These are phyloP conservation scores for Acleris cristana DNA, from an alignment of 2,888 invertebrate species.

Conservation along the genomic window DNA sequence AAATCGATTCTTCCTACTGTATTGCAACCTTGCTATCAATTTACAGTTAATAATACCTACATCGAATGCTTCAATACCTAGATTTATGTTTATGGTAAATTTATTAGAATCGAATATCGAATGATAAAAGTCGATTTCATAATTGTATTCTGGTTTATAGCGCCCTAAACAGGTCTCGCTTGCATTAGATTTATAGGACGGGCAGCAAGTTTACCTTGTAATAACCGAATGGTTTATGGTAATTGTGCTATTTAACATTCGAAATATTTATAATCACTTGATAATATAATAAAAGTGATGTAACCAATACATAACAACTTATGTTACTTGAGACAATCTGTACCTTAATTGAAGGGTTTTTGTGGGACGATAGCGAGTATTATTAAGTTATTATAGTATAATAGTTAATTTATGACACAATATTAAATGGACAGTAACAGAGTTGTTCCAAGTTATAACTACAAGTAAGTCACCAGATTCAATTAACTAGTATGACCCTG, in stretches of 20 bases:
- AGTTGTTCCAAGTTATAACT: no score
- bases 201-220: conserved; percentile 60
- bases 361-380: no score
- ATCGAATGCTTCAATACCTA: conserved; percentile 30
- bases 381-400: no score
- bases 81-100: conserved; percentile 34
- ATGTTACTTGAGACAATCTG: neutral
- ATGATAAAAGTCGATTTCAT: conserved; percentile 37
- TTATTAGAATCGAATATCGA: conserved; percentile 31
- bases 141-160: conserved; percentile 33
- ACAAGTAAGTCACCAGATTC: no score
- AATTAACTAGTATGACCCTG: no score
- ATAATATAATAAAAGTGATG: neutral
- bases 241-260: conserved; percentile 43
- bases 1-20: conserved; percentile 43
- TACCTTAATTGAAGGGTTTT: no score
- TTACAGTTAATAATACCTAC: conserved; percentile 25
- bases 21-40: conserved; percentile 43
- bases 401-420: no score
- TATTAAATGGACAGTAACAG: no score
- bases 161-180: conserved; percentile 34
- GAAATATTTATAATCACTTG: conserved; percentile 28
- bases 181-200: conserved; percentile 49
- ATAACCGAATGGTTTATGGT: conserved; percentile 54
- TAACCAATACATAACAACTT: neutral